These are phyloP conservation scores for Heteractis magnifica DNA, from an alignment of 92 coral and sea anemone species.

Conservation along the genomic window DNA sequence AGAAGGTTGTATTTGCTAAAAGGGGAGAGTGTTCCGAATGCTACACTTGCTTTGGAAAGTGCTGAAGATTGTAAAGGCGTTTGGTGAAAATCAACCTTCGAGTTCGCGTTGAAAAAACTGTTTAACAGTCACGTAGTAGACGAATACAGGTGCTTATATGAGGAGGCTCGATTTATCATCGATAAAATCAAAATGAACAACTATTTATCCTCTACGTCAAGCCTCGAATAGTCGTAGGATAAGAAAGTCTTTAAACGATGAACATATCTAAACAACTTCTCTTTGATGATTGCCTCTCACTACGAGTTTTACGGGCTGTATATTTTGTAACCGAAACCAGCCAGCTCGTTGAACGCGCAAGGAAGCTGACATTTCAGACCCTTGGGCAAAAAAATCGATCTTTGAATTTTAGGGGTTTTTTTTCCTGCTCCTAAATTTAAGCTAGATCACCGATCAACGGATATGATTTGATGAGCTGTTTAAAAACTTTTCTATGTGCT, in stretches of 20 bases:
- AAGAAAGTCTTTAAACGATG: conserved; percentile 36
- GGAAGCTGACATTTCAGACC: not conserved
- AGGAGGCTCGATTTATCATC: conserved; percentile 23
- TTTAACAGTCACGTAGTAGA: conserved; percentile 42
- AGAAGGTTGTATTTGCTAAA: not conserved
- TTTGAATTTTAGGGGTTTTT: not conserved
- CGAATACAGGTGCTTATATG: conserved; percentile 6
- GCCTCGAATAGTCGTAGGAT: conserved; percentile 38
- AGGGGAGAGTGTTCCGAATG: not conserved
- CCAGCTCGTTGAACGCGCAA: not conserved
- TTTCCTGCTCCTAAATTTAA: conserved; percentile 5
- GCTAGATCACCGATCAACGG: conserved; percentile 26
- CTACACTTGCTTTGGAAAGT: not conserved
- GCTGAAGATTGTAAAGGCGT: conserved; percentile 2
- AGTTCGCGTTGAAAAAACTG: not conserved
- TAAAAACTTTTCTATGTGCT: conserved; percentile 41
- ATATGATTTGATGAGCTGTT: conserved; percentile 36
- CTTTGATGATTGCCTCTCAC: conserved; percentile 13
- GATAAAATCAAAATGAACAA: conserved; percentile 57
- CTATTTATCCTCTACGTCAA: conserved; percentile 41
- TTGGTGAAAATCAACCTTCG: not conserved
- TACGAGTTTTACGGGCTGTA: not conserved
- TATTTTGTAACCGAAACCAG: conserved; percentile 10
- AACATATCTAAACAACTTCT: not conserved
- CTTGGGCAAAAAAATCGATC: conserved; percentile 18